Evolutionary conservation across 2,113 vertebrate species (phyloP).

Genomic region (Narcine bancroftii): DNA sequence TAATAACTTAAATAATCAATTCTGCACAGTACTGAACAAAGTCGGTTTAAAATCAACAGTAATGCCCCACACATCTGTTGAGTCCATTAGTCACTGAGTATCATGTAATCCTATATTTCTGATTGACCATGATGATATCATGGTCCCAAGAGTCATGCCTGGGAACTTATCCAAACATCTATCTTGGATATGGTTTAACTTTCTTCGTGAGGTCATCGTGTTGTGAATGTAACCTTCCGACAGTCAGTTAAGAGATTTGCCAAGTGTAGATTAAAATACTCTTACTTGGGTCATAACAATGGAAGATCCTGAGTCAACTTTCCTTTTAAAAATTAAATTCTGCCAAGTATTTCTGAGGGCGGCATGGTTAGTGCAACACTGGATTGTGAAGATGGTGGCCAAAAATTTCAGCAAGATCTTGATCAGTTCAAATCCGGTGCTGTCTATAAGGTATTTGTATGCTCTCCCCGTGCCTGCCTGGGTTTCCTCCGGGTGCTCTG

Average conservation of each 20-base stretch:
- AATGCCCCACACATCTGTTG: neutral
- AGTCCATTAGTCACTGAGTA: neutral
- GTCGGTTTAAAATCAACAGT: neutral
- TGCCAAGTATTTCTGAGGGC: neutral
- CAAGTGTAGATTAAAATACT: neutral
- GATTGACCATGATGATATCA: slow-evolving; percentile 8
- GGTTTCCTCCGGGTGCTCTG: too few relatives aligned
- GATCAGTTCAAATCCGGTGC: too few relatives aligned
- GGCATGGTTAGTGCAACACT: too few relatives aligned
- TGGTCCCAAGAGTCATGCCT: neutral
- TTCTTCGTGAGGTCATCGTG: neutral
- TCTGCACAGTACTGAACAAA: neutral
- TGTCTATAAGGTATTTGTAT: too few relatives aligned
- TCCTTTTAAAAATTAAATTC: neutral
- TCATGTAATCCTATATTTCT: neutral
- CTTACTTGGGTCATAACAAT: slow-evolving; percentile 4
- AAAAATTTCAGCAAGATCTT: too few relatives aligned
- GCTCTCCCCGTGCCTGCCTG: too few relatives aligned
- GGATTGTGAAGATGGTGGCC: too few relatives aligned
- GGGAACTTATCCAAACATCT: slow-evolving; percentile 4
- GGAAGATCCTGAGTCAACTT: neutral
- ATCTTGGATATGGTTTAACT: neutral
- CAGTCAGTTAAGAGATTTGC: neutral
- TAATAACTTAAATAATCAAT: neutral
- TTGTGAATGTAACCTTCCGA: neutral